Conservation (phyloP, 2,113 vertebrate genomes). For the Amia ocellicauda region DNA sequence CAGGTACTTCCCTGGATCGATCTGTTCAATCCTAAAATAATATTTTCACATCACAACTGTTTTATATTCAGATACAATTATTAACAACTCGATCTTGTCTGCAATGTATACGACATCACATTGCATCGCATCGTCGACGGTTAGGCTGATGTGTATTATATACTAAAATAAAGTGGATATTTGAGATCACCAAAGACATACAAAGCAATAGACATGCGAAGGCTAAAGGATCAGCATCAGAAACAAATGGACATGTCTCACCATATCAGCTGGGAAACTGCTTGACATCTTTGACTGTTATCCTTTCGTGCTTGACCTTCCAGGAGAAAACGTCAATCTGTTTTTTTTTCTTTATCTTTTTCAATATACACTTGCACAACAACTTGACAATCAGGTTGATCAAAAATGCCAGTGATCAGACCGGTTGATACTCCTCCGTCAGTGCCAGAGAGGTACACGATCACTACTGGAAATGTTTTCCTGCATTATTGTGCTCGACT, state of each 20-base stretch:
- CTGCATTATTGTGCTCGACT: slow-evolving; percentile 3
- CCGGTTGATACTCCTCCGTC: background rate
- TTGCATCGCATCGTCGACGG: no score
- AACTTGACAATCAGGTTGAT: background rate
- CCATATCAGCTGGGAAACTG: slow-evolving; percentile 13
- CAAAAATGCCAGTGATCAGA: slow-evolving; percentile 7
- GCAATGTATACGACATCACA: no score
- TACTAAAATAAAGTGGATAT: no score
- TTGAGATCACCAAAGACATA: no score
- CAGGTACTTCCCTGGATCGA: no score
- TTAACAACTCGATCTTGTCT: no score
- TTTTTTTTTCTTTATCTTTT: background rate
- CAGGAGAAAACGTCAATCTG: slow-evolving; percentile 7
- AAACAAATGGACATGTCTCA: slow-evolving; percentile 1
- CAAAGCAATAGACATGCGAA: no score
- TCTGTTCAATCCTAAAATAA: no score
- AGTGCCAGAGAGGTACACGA: background rate
- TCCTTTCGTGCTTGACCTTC: slow-evolving; percentile 17
- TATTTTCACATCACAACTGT: no score
- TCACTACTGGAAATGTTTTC: background rate
- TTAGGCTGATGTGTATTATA: no score
- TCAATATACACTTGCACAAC: background rate
- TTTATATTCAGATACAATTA: no score
- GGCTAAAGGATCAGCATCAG: no score
- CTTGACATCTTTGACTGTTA: slow-evolving; percentile 13